Evolutionary conservation across 1,140 invertebrate genomes (phyloP).

Genomic region (Leptinotarsa undecemlineata): DNA sequence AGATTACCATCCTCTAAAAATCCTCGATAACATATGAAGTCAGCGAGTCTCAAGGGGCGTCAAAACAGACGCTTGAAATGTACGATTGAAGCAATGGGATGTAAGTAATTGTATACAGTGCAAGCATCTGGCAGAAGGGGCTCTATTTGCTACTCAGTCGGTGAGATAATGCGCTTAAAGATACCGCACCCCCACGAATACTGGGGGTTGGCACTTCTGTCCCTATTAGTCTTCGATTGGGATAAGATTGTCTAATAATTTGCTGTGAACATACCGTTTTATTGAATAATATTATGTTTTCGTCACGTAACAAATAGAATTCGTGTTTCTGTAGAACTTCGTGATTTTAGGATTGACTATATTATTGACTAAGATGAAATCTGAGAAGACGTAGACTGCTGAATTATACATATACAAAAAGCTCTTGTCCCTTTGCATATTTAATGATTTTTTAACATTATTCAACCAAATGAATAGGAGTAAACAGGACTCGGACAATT

Average conservation of each 20-base stretch:
- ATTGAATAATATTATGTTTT: no score
- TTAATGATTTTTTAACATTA: no score
- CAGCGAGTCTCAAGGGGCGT: background rate
- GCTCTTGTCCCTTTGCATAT: no score
- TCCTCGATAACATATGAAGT: slow-evolving; percentile 13
- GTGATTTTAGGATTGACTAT: no score
- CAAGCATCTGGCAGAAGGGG: slow-evolving; percentile 41
- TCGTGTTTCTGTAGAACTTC: no score
- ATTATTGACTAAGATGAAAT: no score
- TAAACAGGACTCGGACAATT: no score
- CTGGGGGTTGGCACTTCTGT: slow-evolving; percentile 35
- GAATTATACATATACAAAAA: no score
- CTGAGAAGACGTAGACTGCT: no score
- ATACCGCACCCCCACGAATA: slow-evolving; percentile 39
- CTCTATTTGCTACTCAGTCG: slow-evolving; percentile 33
- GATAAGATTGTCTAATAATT: slow-evolving; percentile 11
- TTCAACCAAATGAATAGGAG: no score
- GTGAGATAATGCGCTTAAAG: slow-evolving; percentile 46
- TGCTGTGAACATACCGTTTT: background rate
- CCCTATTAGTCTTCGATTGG: slow-evolving; percentile 28
- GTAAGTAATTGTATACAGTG: slow-evolving; percentile 39
- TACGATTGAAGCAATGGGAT: slow-evolving; percentile 37
- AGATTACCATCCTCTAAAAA: slow-evolving; percentile 30
- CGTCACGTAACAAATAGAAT: no score
- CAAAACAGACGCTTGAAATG: slow-evolving; percentile 15